These are phyloP conservation scores for Heterotilapia buettikoferi DNA, from an alignment of 2,113 vertebrate genomes.

Conservation along the genomic window DNA sequence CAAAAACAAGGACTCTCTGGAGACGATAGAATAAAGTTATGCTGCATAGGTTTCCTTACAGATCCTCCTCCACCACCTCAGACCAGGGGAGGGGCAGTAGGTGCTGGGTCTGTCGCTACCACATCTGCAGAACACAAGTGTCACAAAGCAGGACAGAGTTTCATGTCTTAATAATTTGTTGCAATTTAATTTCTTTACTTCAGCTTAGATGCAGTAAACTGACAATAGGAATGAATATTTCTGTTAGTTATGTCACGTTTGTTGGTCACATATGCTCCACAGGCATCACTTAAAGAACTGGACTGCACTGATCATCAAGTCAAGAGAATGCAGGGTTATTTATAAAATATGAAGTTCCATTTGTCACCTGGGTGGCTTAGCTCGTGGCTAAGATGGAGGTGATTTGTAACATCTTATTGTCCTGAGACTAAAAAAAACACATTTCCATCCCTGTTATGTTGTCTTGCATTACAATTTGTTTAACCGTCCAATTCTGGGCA, in stretches of 20 bases:
- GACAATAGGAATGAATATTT: fast-evolving
- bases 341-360: fast-evolving
- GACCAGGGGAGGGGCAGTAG: background rate
- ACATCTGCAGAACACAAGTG: slow-evolving; percentile 3
- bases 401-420: fast-evolving
- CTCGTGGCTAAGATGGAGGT: fast-evolving
- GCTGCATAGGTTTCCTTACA: background rate
- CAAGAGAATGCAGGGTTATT: fast-evolving
- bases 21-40: background rate
- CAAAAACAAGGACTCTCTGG: fast-evolving
- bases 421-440: fast-evolving
- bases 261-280: background rate
- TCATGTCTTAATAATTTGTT: fast-evolving
- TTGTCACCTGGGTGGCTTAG: background rate
- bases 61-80: fast-evolving
- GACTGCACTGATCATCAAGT: background rate
- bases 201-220: background rate
- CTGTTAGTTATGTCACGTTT: background rate
- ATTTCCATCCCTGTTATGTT: background rate
- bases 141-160: fast-evolving
- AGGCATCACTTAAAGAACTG: fast-evolving
- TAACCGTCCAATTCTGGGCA: fast-evolving
- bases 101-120: fast-evolving
- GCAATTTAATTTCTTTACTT: background rate
- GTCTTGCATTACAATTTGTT: fast-evolving